phyloP scores from a whole-genome alignment of 2,113 vertebrate species.

The Nothobranchius furzeri region DNA sequence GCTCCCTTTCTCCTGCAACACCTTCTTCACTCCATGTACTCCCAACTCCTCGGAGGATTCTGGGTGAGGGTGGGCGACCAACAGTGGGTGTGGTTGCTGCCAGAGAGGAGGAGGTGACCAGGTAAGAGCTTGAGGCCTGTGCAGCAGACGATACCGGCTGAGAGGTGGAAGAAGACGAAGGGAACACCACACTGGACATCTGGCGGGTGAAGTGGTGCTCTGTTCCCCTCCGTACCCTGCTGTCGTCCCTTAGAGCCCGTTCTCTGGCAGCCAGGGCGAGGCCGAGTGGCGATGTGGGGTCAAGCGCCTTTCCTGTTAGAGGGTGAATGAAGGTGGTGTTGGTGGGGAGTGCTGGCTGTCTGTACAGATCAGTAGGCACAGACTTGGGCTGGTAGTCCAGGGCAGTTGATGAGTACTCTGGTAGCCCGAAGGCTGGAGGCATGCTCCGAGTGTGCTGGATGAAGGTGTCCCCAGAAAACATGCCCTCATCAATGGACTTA shows the following conservation, averaged over 20 bases:
- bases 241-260: constrained; percentile 87
- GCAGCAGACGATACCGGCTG: constrained; percentile 65
- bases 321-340: constrained; percentile 88
- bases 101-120: constrained; percentile 83
- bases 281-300: constrained; percentile 88
- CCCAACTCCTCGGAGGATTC: constrained; percentile 71
- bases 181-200: constrained; percentile 69
- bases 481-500: constrained; percentile 93
- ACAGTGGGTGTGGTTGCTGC: constrained; percentile 78
- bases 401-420: constrained; percentile 79
- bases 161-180: constrained; percentile 74
- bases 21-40: constrained; percentile 71
- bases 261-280: constrained; percentile 89
- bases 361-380: constrained; percentile 78
- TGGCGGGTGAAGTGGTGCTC: constrained; percentile 80
- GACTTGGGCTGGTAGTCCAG: constrained; percentile 82
- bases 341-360: constrained; percentile 49
- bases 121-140: constrained; percentile 78
- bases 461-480: constrained; percentile 89
- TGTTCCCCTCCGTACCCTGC: constrained; percentile 70
- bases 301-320: constrained; percentile 89
- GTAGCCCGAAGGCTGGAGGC: constrained; percentile 80
- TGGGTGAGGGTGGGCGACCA: constrained; percentile 76
- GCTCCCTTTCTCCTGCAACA: constrained; percentile 70
- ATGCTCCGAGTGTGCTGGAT: constrained; percentile 86